Evolutionary conservation across 2,888 invertebrate species (phyloP).

Genomic region (Yponomeuta sedellus): DNA sequence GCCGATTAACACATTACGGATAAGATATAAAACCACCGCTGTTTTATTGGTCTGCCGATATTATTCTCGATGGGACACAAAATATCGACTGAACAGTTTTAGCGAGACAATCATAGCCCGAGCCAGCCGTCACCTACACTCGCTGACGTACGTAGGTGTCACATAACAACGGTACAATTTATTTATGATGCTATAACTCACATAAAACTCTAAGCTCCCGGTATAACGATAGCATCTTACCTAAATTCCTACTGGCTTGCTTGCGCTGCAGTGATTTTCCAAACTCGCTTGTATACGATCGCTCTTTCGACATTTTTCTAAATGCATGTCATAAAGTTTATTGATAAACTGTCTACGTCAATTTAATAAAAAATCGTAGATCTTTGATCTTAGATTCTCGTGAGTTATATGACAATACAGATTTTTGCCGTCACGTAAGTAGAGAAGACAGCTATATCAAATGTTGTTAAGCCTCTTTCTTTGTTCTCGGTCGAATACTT

Average conservation of each 20-base stretch:
- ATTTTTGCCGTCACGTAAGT: not conserved
- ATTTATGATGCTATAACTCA: conserved; percentile 71
- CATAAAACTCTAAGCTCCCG: conserved; percentile 66
- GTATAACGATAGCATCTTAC: conserved; percentile 59
- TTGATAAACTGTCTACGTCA: not conserved
- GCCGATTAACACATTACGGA: conserved; percentile 8
- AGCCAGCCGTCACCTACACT: conserved; percentile 23
- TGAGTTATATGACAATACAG: not conserved
- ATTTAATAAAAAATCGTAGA: not conserved
- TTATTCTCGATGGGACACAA: conserved; percentile 2
- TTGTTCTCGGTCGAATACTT: not conserved
- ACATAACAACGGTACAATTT: conserved; percentile 52
- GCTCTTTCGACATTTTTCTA: not conserved
- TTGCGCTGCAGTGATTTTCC: conserved; percentile 24
- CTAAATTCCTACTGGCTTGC: conserved; percentile 48
- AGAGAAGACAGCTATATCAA: not conserved
- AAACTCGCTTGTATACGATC: conserved; percentile 11
- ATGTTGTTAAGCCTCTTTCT: not conserved
- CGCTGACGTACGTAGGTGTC: conserved; percentile 63
- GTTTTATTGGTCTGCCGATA: not conserved
- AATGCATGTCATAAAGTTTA: not conserved
- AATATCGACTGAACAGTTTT: conserved; percentile 27
- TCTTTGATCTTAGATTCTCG: not conserved
- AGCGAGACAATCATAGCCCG: conserved; percentile 36
- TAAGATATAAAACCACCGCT: not conserved